Evolutionary conservation across 2,888 invertebrate genomes (phyloP).

Genomic region (Geophilus truncorum): DNA sequence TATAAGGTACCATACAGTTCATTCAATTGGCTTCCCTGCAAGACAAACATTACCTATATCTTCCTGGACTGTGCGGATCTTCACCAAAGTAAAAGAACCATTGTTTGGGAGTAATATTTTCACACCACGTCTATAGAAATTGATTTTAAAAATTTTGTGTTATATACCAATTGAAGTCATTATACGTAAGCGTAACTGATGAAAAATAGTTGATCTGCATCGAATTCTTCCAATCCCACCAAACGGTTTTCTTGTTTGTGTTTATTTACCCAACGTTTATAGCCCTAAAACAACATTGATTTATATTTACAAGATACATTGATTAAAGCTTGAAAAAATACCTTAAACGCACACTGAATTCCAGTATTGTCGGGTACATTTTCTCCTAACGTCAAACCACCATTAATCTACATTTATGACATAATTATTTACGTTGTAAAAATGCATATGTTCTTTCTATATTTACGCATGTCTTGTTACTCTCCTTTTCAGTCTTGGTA

Average conservation of each 20-base stretch:
- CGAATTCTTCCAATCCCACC: neutral
- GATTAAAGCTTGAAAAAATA: neutral
- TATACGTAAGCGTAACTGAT: neutral
- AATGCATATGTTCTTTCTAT: neutral
- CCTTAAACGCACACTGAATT: neutral
- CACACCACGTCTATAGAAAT: neutral
- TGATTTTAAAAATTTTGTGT: neutral
- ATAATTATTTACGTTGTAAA: neutral
- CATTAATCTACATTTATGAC: neutral
- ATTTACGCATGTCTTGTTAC: slow-evolving; percentile 28
- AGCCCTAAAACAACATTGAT: neutral
- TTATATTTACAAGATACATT: neutral
- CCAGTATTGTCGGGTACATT: neutral
- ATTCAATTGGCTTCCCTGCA: too few relatives aligned
- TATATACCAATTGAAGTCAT: neutral
- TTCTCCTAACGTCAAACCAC: neutral
- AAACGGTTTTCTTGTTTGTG: neutral
- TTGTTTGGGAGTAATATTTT: neutral
- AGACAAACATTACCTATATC: neutral
- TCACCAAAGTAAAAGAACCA: neutral
- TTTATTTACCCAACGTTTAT: neutral
- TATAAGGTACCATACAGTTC: too few relatives aligned
- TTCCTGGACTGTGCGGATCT: neutral
- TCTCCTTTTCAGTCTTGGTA: neutral
- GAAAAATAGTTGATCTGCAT: neutral